Evolutionary conservation across 2,888 invertebrate genomes (phyloP), one percentile per base, ranked within the genome.

Genomic region (Hololepta plana): DNA sequence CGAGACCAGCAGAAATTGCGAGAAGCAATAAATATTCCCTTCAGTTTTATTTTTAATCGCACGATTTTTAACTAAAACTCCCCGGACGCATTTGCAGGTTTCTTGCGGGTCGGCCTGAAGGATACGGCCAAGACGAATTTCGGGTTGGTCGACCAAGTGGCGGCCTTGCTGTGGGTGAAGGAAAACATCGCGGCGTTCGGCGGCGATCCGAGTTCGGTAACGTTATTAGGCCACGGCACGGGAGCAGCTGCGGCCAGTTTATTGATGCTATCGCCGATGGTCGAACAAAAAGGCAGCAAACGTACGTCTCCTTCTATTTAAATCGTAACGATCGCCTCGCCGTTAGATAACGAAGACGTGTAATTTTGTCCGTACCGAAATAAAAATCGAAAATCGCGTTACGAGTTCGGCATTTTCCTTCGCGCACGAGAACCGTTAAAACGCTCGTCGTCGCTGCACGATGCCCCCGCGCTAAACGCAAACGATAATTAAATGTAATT

Each of bases 241-340:
- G 96, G 96, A 1, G 95, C 93, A 0, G 85, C 90, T 3, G 80
- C 90, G 44, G 82, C 88, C 38, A 90, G 88, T 56, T 74, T 88
- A 36, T 63, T 98, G 23, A 82, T 93, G 72, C 67, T 93, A 31
- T 93, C 95, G 12, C 90, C 91, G 2, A 81, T 82, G 70, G 69
- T 70, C 12, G 37, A 39, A 9, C 51, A 49, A 45, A 36, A 42
- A 35, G 37, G 36, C 30, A 45, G 45, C 28, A 38, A 47, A 38
- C 35, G 41, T 42, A 39, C 40, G 59, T 17, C n/a, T 6, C 17
- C 6, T 17, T 17, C 17, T 17, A 17, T 8, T 6, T 17, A 17
- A 17, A 7, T 17, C 6, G 8, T 17, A 7, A 17, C 21, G 10
- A 5, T 21, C n/a, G 9, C 6, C 17, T 17, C 17, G 6, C 6